A percentile compares a stretch with the other conserved stretches of the same genome.
phyloP scores from a whole-genome alignment of 2,113 vertebrate species.

The Anthoscopus minutus region DNA sequence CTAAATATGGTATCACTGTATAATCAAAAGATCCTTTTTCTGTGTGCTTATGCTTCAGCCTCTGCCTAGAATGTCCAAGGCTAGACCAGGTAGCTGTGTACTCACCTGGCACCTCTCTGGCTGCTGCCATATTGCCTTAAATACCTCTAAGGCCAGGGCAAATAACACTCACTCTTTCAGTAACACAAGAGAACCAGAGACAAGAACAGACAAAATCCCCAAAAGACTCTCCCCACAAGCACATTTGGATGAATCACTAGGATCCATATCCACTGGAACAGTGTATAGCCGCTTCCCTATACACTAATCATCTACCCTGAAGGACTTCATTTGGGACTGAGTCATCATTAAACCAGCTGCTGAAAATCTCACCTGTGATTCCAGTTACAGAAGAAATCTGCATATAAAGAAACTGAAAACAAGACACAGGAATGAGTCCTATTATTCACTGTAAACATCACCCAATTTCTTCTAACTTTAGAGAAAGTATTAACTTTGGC shows the following conservation, averaged over 20 bases:
- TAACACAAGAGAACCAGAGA: not conserved
- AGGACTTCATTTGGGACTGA: not conserved
- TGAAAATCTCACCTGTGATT: not conserved
- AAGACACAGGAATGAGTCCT: not conserved
- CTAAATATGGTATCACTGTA: not conserved
- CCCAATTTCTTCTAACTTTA: not conserved
- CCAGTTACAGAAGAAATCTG: not conserved
- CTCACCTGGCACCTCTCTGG: not conserved
- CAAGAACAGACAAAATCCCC: not conserved
- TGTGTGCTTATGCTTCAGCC: not conserved
- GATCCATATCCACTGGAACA: not conserved
- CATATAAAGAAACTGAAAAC: not conserved
- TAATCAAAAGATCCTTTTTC: not conserved
- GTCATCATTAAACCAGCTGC: not conserved
- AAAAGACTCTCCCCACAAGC: not conserved
- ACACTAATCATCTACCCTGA: not conserved
- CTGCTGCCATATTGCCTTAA: not conserved
- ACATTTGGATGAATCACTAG: not conserved
- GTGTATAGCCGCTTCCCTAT: not conserved
- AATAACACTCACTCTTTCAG: not conserved
- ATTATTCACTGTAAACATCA: not conserved
- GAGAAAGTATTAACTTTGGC: not conserved
- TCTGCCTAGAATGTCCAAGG: not conserved
- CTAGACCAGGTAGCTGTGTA: not conserved
- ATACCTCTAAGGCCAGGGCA: not conserved